These are phyloP conservation scores for Acipenser ruthenus DNA, from an alignment of 2,797 vertebrate species.

Conservation along the genomic window DNA sequence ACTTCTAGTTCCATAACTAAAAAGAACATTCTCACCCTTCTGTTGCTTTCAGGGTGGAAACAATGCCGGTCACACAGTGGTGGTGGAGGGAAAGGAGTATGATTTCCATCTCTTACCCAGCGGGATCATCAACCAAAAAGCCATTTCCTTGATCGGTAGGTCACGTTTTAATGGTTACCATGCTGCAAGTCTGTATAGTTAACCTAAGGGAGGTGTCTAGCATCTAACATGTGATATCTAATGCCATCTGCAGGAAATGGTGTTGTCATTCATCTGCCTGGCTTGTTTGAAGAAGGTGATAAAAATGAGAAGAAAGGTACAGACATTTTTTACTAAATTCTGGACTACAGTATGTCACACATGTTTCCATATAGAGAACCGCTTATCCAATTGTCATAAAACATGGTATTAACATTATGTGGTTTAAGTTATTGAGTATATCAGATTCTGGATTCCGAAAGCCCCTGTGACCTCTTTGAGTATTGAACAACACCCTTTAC, in stretches of 20 bases:
- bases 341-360: too few species aligned
- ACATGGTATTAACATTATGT: not conserved
- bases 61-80: conserved; percentile 95
- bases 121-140: conserved; percentile 91
- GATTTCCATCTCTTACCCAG: conserved; percentile 97
- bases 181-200: too few species aligned
- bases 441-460: too few species aligned
- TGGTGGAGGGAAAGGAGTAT: conserved; percentile 92
- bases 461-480: too few species aligned
- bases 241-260: conserved; percentile 73
- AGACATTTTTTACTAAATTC: not conserved
- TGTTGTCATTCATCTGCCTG: conserved; percentile 94
- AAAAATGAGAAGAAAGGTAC: conserved; percentile 98
- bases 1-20: too few species aligned
- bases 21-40: too few species aligned
- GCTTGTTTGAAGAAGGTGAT: conserved; percentile 94
- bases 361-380: too few species aligned
- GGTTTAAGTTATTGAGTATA: not conserved
- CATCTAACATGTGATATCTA: not conserved
- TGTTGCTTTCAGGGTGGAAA: conserved; percentile 77
- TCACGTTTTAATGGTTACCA: too few species aligned
- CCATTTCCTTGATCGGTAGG: conserved; percentile 90
- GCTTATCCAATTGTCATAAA: too few species aligned
- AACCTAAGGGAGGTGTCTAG: too few species aligned
- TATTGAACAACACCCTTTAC: too few species aligned